These are phyloP conservation scores for Porites lobata DNA, from an alignment of 92 coral and sea anemone species.

Conservation along the genomic window DNA sequence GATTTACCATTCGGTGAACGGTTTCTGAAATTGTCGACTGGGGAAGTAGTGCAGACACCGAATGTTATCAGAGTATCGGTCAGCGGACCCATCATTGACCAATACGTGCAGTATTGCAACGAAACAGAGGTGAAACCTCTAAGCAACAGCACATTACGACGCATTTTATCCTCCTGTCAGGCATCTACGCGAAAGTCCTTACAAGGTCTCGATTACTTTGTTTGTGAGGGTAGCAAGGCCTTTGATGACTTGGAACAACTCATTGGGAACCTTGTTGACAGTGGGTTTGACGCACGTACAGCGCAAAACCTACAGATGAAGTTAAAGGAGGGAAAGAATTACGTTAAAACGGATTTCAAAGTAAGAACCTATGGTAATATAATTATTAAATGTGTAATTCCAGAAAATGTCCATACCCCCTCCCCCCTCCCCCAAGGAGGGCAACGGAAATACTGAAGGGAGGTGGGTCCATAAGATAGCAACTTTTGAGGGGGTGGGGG, in stretches of 20 bases:
- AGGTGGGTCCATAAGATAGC: no score
- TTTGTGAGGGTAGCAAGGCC: constrained; percentile 50
- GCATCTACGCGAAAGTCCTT: constrained; percentile 70
- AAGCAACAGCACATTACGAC: constrained; percentile 53
- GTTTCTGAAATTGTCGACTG: constrained; percentile 38
- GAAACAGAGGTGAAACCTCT: constrained; percentile 43
- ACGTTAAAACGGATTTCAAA: constrained; percentile 55
- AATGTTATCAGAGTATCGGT: constrained; percentile 66
- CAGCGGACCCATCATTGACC: constrained; percentile 56
- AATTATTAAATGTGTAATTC: no score
- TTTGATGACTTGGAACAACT: constrained; percentile 60
- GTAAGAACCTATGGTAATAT: constrained; percentile 1
- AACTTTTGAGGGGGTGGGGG: no score
- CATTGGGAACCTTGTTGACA: constrained; percentile 52
- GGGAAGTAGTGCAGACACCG: constrained; percentile 59
- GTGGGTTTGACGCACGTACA: constrained; percentile 29
- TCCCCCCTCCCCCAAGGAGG: no score
- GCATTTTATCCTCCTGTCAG: constrained; percentile 56
- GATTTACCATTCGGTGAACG: constrained; percentile 68
- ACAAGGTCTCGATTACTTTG: constrained; percentile 67
- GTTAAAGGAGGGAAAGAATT: constrained; percentile 42
- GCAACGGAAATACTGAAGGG: no score
- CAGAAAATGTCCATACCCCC: no score
- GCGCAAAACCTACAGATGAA: constrained; percentile 24
- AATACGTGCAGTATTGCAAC: constrained; percentile 55